phyloP scores from a whole-genome alignment of 1,140 invertebrate genomes.

The Drosophila asahinai region DNA sequence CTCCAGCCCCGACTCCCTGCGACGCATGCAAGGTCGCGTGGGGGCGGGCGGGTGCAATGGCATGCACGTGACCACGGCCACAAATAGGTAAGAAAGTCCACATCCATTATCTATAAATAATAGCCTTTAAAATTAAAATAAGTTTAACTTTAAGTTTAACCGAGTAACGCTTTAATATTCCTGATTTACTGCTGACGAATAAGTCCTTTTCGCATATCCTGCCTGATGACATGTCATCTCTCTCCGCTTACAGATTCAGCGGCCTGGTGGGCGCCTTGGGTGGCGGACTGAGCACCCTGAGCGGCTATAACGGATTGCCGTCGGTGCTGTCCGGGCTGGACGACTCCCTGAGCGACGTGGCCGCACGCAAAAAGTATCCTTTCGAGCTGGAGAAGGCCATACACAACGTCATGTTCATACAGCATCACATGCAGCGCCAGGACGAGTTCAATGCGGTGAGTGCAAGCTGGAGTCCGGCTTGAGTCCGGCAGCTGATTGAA shows the following conservation, averaged over 20 bases:
- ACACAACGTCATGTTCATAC: constrained; percentile 97
- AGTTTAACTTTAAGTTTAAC: too few relatives aligned
- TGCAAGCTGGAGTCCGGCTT: background rate
- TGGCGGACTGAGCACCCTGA: constrained; percentile 86
- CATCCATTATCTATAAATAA: background rate
- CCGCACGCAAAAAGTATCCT: constrained; percentile 93
- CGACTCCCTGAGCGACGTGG: constrained; percentile 92
- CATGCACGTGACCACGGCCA: constrained; percentile 89
- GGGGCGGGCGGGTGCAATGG: constrained; percentile 93
- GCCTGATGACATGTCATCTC: constrained; percentile 37
- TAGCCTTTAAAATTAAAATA: background rate
- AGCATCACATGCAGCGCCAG: constrained; percentile 96
- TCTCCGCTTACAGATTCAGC: constrained; percentile 87
- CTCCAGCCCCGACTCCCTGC: constrained; percentile 91
- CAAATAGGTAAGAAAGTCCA: constrained; percentile 87
- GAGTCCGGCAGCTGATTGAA: constrained; percentile 72
- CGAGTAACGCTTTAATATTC: background rate
- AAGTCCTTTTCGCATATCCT: background rate
- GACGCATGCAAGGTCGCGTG: constrained; percentile 87
- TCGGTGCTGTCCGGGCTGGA: constrained; percentile 92
- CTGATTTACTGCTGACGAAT: background rate
- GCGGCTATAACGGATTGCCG: constrained; percentile 91
- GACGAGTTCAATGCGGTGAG: constrained; percentile 96
- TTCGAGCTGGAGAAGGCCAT: constrained; percentile 97
- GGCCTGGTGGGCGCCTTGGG: constrained; percentile 89